Base-by-base conservation (phyloP, 2,113 vertebrate species). In the Scortum barcoo region DNA sequence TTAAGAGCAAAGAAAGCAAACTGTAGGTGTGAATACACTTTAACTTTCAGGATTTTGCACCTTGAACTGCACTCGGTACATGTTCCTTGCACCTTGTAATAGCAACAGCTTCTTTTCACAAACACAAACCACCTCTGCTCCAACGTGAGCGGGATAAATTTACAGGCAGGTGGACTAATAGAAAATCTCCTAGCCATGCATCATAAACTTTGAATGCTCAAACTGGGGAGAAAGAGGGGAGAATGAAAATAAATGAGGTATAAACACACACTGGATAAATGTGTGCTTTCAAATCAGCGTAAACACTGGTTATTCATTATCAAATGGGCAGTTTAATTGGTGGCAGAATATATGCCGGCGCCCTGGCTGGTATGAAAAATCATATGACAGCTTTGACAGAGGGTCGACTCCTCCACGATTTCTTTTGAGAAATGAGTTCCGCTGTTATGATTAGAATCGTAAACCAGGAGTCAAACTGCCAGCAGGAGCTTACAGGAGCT, bases 241-340 rank as follows among this genome's bases (percentile, higher is more conserved):
- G 57, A 81, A 89, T 89, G 76, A 91, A 85, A 86, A 88, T 72
- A 86, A 89, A 91, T 81, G 74, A 82, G 72, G 24, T 84, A 48
- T 84, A 89, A 86, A 91, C 79, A 84, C 62, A 71, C 36, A 7
- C 19, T 46, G 70, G 80, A 88, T 86, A 66, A 58, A 88, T 88
- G 78, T 62, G 66, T 53, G 76, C 51, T 63, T 78, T 88, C 28
- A 46, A 69, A 86, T 85, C 79, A 80, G 77, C 12, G 50, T 84
- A 82, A 91, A 88, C 85, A 84, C 71, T 65, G 19, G 50, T 89
- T 83, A 81, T 88, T 87, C 82, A 88, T 88, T 85, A 81, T 87
- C 69, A 77, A 82, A 78, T 26, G 54, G 88, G 70, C 63, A 65
- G 46, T 82, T 89, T 90, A 90, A 89, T 90, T 86, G 79, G 81